Evolutionary conservation across 2,113 vertebrate genomes (phyloP).

Genomic region (Triplophysa dalaica): DNA sequence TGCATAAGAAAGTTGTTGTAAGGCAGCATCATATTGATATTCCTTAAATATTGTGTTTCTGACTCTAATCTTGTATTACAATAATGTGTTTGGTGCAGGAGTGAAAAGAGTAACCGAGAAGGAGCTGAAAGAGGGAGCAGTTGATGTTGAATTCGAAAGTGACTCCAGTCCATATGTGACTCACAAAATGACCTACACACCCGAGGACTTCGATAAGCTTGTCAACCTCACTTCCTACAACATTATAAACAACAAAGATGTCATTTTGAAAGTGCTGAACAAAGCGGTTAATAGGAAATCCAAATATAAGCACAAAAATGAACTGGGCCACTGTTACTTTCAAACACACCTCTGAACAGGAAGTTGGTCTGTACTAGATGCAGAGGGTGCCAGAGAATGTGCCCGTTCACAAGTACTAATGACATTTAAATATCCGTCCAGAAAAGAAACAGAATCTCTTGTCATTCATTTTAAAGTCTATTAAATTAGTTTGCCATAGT

Average conservation of each 20-base stretch:
- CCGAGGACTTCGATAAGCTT: constrained; percentile 73
- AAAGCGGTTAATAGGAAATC: constrained; percentile 59
- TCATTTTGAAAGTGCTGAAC: constrained; percentile 65
- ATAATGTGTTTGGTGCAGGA: constrained; percentile 61
- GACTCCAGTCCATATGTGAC: constrained; percentile 75
- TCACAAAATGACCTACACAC: constrained; percentile 73
- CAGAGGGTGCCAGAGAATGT: too few species aligned
- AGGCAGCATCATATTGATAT: background rate
- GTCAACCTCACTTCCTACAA: constrained; percentile 76
- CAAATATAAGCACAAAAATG: too few species aligned
- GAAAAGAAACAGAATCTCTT: too few species aligned
- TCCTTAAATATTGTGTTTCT: background rate
- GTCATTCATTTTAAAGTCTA: too few species aligned
- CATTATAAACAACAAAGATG: constrained; percentile 73
- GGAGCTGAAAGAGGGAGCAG: constrained; percentile 65
- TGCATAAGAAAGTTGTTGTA: background rate
- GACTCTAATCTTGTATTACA: background rate
- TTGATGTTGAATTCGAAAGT: constrained; percentile 69
- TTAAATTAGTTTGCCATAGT: too few species aligned
- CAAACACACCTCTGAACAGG: too few species aligned
- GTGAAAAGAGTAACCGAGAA: constrained; percentile 67
- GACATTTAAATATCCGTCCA: too few species aligned
- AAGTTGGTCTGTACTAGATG: too few species aligned
- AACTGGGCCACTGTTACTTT: too few species aligned
- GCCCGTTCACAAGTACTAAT: too few species aligned